Conservation (phyloP, 2,797 vertebrate genomes). For the Anguilla obscura region DNA sequence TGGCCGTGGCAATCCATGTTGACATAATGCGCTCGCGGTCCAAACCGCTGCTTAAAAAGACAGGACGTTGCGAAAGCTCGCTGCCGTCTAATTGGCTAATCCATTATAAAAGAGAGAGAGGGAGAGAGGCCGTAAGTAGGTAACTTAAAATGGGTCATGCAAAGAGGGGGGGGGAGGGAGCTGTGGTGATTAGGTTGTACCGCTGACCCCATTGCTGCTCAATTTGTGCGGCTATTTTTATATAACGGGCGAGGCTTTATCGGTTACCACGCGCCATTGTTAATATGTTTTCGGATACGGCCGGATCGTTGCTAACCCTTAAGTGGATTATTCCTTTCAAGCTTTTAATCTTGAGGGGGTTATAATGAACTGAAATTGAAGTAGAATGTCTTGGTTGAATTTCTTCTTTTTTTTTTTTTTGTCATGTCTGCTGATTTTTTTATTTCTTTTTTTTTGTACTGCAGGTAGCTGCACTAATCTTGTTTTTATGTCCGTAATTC, state of each 20-base stretch:
- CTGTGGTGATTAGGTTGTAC: slow-evolving; percentile 42
- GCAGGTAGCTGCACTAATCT: neutral
- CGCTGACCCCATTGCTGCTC: slow-evolving; percentile 49
- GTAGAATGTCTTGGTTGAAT: neutral
- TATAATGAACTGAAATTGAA: neutral
- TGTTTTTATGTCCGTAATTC: neutral
- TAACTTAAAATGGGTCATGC: slow-evolving; percentile 73
- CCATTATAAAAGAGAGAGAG: slow-evolving; percentile 65
- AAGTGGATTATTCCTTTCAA: neutral
- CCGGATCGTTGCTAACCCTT: neutral
- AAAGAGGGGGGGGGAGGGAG: slow-evolving; percentile 42
- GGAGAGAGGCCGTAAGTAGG: slow-evolving; percentile 59
- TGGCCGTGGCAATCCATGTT: neutral
- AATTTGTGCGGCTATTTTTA: slow-evolving; percentile 52
- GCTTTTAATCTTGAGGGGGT: neutral
- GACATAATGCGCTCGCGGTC: neutral
- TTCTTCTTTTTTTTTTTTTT: neutral
- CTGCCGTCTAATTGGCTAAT: slow-evolving; percentile 58
- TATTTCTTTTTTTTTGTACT: neutral
- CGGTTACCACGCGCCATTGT: neutral
- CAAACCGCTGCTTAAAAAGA: neutral
- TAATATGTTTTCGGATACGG: neutral
- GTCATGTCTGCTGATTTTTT: neutral
- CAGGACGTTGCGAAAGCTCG: slow-evolving; percentile 8
- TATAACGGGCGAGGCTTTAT: slow-evolving; percentile 42